These are phyloP conservation scores for Helicoverpa assulta DNA, from an alignment of 2,888 invertebrate species.

Conservation along the genomic window DNA sequence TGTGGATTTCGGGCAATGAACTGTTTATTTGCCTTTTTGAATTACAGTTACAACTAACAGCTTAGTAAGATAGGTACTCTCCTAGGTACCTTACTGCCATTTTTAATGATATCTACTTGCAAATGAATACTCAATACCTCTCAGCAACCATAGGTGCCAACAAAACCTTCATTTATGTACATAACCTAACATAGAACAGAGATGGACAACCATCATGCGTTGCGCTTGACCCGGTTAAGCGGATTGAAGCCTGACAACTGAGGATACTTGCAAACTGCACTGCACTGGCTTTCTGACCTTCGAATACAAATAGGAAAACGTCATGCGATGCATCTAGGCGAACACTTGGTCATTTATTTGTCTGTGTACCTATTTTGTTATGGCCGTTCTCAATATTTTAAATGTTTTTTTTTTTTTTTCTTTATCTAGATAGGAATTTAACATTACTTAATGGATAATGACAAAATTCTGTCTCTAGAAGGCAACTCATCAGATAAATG, in stretches of 20 bases:
- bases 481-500: too few relatives aligned
- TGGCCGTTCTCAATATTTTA: too few relatives aligned
- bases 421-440: too few relatives aligned
- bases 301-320: conserved; percentile 50
- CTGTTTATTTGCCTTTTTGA: not conserved
- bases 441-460: too few relatives aligned
- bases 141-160: not conserved
- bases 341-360: not conserved
- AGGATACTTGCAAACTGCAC: conserved; percentile 52
- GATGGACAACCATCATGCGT: conserved; percentile 40
- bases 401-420: too few relatives aligned
- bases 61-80: not conserved
- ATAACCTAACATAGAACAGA: conserved; percentile 27
- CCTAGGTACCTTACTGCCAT: not conserved
- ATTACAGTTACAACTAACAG: not conserved
- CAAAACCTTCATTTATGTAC: conserved; percentile 25
- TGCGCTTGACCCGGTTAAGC: conserved; percentile 74
- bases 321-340: conserved; percentile 19
- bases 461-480: too few relatives aligned
- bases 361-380: not conserved
- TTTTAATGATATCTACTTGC: not conserved
- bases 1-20: conserved; percentile 18
- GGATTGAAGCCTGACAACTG: conserved; percentile 72
- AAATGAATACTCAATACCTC: not conserved
- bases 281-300: conserved; percentile 66